Evolutionary conservation across 1,140 invertebrate species (phyloP), one percentile per base, ranked within the genome.

Genomic region (Chionoecetes opilio): DNA sequence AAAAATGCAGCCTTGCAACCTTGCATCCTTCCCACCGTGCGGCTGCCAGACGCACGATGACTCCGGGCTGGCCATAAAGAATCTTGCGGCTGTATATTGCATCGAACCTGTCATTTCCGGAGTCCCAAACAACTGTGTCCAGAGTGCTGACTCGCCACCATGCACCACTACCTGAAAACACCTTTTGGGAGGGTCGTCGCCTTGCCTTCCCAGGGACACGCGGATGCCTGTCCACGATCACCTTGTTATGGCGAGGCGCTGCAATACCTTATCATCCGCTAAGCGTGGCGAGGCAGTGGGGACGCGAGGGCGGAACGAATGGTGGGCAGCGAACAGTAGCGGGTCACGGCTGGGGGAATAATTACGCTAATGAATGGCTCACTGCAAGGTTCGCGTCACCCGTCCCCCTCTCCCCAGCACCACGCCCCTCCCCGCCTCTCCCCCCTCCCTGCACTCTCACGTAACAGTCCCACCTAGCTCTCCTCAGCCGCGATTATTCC

Each of bases 1-100:
- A 93, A 93, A 87, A 53, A 93, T 82, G 92, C 92, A 93, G 53
- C 92, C 31, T 93, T 92, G 90, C 90, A 87, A 82, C 85, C 93
- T 88, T 87, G 84, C 92, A 85, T 86, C 37, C 35, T n/a, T 21
- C 3, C 63, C 90, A 29, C 9, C 38, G 3, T 14, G 34, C 46
- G 82, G 82, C 82, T 93, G 93, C 93, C 93, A 82, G 85, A 93
- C 93, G 93, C 53, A 88, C 41, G 91, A 82, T 26, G 35, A 11
- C 32, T 32, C 21, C 9, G 3, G 87, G 87, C 87, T 26, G 37
- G 6, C n/a, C n/a, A 26, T 34, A 46, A 41, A 41, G 37, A 89
- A 41, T 89, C 87, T 29, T 38, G 37, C 41, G 29, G 37, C 41
- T 41, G n/a, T 35, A 29, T 38, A 11, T 89, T 26, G 37, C 34